Base-by-base conservation (phyloP, 2,113 vertebrate genomes). In the Edolisoma coerulescens region DNA sequence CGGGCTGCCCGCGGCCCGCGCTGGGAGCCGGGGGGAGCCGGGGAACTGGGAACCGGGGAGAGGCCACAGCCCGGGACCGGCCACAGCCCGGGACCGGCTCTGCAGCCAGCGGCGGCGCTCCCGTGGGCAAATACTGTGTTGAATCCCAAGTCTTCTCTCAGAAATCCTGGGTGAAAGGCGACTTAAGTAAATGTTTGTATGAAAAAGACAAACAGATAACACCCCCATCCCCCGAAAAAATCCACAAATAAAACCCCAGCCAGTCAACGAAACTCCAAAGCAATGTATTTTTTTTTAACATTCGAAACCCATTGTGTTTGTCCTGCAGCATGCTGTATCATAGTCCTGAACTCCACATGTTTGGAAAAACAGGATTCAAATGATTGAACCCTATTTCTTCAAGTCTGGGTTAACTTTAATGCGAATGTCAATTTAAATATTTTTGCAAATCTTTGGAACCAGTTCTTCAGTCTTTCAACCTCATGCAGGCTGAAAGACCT, bases 261-360 rank as follows among this genome's bases (percentile, higher is more conserved):
- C 27, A 6, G 45, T 24, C 44, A 14, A 15, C 13, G 17, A 8
- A 74, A 42, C 11, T 35, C 11, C 10, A 22, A 14, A 76, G 26
- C 27, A 2, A 0, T 19, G 2, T 32, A 1, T 26, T 1, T 16
- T 37, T 33, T n/a, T 45, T 27, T 13, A 13, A 3, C 65, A 3
- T 74, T 84, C 22, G 7, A 11, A 35, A 42, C 0, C 8, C 23
- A 1, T 45, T 84, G 30, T n/a, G 32, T 41, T 49, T 69, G 41
- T 26, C 28, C 18, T 32, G 42, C 47, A 30, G 11, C 8, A 0
- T 63, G 54, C 42, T 67, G 39, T 63, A 3, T 42, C 39, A 2
- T 9, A 28, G 18, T 70, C 27, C 16, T 23, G 8, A 57, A 2
- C 19, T 39, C 53, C 78, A 21, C 20, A 1, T 9, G 8, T 47